Conservation (phyloP, 2,797 vertebrate genomes). For the Tragopan temminckii region DNA sequence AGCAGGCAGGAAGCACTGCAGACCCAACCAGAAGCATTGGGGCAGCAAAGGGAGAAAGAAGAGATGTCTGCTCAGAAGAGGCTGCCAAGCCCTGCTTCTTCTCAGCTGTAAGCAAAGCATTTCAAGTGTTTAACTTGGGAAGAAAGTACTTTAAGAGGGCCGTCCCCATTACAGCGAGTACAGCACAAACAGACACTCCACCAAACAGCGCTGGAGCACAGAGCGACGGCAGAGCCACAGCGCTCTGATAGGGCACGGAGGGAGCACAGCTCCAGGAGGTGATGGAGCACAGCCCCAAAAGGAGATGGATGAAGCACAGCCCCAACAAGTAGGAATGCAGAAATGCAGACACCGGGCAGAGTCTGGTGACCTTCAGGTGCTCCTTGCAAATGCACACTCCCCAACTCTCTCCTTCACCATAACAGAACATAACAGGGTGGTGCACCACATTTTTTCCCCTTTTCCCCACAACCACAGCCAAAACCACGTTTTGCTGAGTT, state of each 20-base stretch:
- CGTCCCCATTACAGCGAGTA: background rate
- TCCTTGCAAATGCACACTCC: background rate
- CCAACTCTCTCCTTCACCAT: constrained; percentile 21
- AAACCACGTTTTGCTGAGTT: constrained; percentile 23
- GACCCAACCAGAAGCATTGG: background rate
- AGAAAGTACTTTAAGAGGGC: constrained; percentile 10
- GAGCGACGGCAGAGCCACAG: background rate
- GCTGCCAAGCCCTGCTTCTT: background rate
- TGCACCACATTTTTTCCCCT: constrained; percentile 7
- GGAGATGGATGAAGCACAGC: background rate
- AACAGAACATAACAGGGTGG: constrained; percentile 36
- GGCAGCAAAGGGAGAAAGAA: constrained; percentile 43
- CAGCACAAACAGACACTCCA: constrained; percentile 8
- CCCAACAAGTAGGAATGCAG: background rate
- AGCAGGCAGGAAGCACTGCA: too few relatives aligned
- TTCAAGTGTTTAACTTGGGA: constrained; percentile 33
- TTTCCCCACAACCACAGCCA: constrained; percentile 39
- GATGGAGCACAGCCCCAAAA: background rate
- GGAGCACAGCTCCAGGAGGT: background rate
- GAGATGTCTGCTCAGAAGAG: background rate
- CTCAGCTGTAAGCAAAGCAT: constrained; percentile 1
- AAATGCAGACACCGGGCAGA: background rate
- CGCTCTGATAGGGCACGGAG: background rate
- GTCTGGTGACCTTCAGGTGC: constrained; percentile 31
- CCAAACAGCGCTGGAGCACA: background rate